Evolutionary conservation across 2,797 vertebrate species (phyloP).

Genomic region (Trematomus bernacchii): DNA sequence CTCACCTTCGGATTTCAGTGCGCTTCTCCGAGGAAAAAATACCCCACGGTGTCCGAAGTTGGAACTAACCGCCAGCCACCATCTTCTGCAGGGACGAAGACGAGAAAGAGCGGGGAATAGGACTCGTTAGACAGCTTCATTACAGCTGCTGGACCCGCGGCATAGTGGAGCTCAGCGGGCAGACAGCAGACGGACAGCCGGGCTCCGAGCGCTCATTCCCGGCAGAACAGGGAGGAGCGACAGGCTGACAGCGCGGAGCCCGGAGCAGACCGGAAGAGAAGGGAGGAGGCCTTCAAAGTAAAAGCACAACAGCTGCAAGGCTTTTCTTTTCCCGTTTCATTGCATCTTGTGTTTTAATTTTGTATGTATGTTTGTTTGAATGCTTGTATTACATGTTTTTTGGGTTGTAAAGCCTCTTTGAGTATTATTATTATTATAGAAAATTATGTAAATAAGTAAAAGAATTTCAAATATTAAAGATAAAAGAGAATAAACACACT

Average conservation of each 20-base stretch:
- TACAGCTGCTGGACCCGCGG: conserved; percentile 30
- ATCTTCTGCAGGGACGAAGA: conserved; percentile 46
- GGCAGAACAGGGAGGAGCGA: conserved; percentile 46
- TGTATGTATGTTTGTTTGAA: background rate
- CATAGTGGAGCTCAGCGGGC: background rate
- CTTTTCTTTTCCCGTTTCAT: no score
- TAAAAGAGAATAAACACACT: no score
- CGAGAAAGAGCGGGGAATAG: conserved; percentile 20
- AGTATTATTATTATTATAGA: background rate
- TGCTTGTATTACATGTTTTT: background rate
- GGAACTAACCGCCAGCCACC: conserved; percentile 66
- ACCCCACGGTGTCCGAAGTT: conserved; percentile 56
- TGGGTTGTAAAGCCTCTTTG: background rate
- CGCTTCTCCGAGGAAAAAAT: conserved; percentile 45
- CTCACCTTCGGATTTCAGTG: conserved; percentile 71
- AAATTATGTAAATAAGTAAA: background rate
- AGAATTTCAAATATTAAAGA: background rate
- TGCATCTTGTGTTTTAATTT: no score
- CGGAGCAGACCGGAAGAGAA: background rate
- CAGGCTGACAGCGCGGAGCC: background rate
- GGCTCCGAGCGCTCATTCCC: conserved; percentile 29
- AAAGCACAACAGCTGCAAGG: background rate
- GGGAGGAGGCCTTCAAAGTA: conserved; percentile 48
- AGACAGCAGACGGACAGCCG: conserved; percentile 21
- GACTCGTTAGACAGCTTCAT: conserved; percentile 35